A percentile compares a stretch with the other conserved stretches of the same genome.
Evolutionary conservation across 2,113 vertebrate species (phyloP).

Genomic region (Haemorhous mexicanus): DNA sequence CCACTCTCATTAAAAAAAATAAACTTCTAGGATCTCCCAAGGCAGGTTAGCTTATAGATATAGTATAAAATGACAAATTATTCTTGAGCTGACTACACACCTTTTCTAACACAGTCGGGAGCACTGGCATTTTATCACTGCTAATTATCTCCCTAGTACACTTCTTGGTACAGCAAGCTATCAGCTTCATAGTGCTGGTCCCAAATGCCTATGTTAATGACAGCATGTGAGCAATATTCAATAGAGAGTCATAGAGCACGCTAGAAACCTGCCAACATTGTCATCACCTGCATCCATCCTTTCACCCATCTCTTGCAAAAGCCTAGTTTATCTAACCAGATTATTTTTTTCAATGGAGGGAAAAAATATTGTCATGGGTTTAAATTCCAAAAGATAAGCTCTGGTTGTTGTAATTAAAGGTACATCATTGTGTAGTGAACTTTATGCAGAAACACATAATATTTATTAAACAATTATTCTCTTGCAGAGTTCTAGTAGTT

Average conservation of each 20-base stretch:
- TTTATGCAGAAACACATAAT: neutral
- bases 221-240: neutral
- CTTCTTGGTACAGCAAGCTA: neutral
- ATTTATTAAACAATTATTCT: neutral
- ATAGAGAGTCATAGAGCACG: neutral
- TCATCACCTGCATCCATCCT: neutral
- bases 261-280: neutral
- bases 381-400: neutral
- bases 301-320: neutral
- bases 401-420: neutral
- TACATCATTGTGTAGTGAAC: neutral
- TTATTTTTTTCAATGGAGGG: neutral
- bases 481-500: neutral
- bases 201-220: neutral
- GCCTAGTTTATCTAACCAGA: neutral
- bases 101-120: neutral
- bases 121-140: neutral
- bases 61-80: neutral
- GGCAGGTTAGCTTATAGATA: neutral
- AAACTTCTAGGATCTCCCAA: neutral
- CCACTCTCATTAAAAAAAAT: neutral
- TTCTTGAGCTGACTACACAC: neutral
- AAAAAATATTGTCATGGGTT: neutral
- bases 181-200: neutral
- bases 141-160: conserved; percentile 13